Evolutionary conservation across 2,113 vertebrate species (phyloP).

Genomic region (Trematocara variabile): DNA sequence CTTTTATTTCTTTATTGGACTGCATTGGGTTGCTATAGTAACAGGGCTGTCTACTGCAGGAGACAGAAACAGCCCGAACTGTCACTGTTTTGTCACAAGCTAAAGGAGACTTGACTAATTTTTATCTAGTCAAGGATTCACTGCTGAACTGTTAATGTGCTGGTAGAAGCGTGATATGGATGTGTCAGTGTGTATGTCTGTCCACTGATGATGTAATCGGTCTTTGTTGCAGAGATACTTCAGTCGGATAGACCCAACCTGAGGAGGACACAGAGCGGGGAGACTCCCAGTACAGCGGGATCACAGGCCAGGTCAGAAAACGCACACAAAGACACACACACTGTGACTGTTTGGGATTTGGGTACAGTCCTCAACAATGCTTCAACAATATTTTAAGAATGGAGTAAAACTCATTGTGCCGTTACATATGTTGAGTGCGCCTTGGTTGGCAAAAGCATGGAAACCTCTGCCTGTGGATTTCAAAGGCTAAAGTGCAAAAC

Average conservation of each 20-base stretch:
- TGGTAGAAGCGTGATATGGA: rapidly evolving
- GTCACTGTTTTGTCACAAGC: rapidly evolving
- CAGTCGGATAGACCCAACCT: conserved; percentile 64
- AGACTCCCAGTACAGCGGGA: conserved; percentile 14
- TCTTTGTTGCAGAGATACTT: conserved; percentile 63
- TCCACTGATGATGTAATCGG: background rate
- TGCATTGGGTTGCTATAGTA: background rate
- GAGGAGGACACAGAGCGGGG: conserved; percentile 39
- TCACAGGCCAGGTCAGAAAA: conserved; percentile 41
- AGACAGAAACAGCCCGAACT: background rate
- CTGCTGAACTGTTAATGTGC: background rate
- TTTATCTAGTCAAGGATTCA: background rate
- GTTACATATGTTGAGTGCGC: background rate
- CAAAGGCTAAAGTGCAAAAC: background rate
- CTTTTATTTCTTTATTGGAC: background rate
- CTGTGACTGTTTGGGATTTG: background rate
- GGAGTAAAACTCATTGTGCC: background rate
- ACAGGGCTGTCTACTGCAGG: background rate
- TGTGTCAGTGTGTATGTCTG: background rate
- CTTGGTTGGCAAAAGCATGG: background rate
- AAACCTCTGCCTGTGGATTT: background rate
- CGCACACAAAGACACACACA: background rate
- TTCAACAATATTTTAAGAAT: background rate
- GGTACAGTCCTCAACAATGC: background rate
- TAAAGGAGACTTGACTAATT: background rate